Base-by-base conservation (phyloP, 2,888 invertebrate genomes). In the Ennomos quercinarius region DNA sequence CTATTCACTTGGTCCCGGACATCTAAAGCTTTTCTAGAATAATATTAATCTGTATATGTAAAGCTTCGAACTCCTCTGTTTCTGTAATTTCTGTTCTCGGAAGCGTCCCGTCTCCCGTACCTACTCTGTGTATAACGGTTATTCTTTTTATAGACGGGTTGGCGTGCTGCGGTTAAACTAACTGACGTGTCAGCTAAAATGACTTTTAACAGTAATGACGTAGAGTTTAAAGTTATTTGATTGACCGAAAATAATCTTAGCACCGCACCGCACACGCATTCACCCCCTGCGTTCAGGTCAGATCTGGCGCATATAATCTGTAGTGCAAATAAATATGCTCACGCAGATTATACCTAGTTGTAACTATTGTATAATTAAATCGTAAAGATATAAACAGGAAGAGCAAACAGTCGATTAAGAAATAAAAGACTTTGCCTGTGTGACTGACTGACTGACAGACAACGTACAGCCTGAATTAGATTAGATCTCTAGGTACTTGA, bases 101-200 rank as follows among this genome's bases (percentile, higher is more conserved):
- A 73, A 73, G 76, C 80, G 80, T 81, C 84, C 84, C 81, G 73
- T 70, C 69, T 71, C 72, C 73, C 70, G 73, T 69, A 66, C 17
- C 27, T 61, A 56, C 58, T 27, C 27, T 65, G 68, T 65, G 67
- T 71, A 70, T 80, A 85, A 83, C 83, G 77, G 83, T 82, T 84
- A 78, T 84, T 87, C 84, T 85, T 83, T 80, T 80, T 83, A 83
- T 84, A 86, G 82, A 78, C 76, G 66, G 73, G 68, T 75, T 63
- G 61, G 67, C 72, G 64, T 59, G 59, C 69, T 68, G 64, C 70
- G 64, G 60, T 51, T 52, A 50, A 61, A 27, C 36, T 42, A 36
- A 50, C 38, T 47, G 45, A 38, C 40, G 12, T 35, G 8, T 61
- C 51, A 41, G 50, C 61, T 43, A 64, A 64, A 61, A 39, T 62